These are phyloP conservation scores for Gonocerus acuteangulatus DNA, from an alignment of 2,888 invertebrate species.

Conservation along the genomic window DNA sequence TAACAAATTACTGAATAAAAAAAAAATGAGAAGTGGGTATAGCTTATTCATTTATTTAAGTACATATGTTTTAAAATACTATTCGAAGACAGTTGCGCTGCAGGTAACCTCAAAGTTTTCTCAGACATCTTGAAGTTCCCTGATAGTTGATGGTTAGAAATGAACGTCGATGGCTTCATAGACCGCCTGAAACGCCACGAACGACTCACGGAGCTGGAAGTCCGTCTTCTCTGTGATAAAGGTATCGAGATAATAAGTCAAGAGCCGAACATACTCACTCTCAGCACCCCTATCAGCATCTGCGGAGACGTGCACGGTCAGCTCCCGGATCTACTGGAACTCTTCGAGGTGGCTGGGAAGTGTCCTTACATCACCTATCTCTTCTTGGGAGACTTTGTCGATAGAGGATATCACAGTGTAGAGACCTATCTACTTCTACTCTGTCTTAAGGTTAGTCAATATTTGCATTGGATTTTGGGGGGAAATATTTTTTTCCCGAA, in stretches of 20 bases:
- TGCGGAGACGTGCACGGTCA: constrained; percentile 99
- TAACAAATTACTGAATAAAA: too few relatives aligned
- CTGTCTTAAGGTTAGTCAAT: constrained; percentile 73
- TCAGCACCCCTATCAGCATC: constrained; percentile 97
- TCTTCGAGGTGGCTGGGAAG: constrained; percentile 97
- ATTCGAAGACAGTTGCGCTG: too few relatives aligned
- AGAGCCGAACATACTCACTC: constrained; percentile 97
- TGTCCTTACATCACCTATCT: constrained; percentile 98
- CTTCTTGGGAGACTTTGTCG: constrained; percentile 99
- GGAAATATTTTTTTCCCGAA: too few relatives aligned
- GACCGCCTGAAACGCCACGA: constrained; percentile 96
- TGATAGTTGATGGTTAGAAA: too few relatives aligned
- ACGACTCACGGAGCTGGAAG: constrained; percentile 93
- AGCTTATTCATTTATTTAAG: too few relatives aligned
- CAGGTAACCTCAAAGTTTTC: too few relatives aligned
- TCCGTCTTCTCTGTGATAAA: constrained; percentile 95
- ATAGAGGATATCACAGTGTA: constrained; percentile 96
- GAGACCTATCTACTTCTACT: constrained; percentile 94
- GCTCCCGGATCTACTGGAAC: constrained; percentile 94
- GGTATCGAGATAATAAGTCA: constrained; percentile 97
- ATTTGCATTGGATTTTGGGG: not conserved
- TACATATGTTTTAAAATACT: too few relatives aligned
- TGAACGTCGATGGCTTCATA: constrained; percentile 86
- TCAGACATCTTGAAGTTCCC: too few relatives aligned
- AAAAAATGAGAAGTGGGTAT: too few relatives aligned